phyloP scores from a whole-genome alignment of 2,797 vertebrate genomes.

The Spondyliosoma cantharus region DNA sequence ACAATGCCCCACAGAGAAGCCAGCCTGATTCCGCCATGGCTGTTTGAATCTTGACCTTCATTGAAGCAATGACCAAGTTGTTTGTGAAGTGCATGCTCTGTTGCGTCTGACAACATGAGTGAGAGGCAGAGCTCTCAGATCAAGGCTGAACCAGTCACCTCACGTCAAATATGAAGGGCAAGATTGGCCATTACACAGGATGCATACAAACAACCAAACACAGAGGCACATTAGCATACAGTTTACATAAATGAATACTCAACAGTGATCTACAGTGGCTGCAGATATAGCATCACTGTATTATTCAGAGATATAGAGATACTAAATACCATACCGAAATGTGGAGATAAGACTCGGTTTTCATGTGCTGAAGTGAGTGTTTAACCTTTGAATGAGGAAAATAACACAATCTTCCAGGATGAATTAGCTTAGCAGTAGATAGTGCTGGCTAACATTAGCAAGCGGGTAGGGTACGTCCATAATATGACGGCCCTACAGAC shows the following conservation, averaged over 20 bases:
- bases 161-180: constrained; percentile 86
- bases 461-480: too few species aligned
- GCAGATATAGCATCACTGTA: constrained; percentile 34
- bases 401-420: constrained; percentile 10
- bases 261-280: constrained; percentile 56
- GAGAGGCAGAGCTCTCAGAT: constrained; percentile 81
- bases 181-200: constrained; percentile 82
- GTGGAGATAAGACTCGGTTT: constrained; percentile 21
- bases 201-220: constrained; percentile 82
- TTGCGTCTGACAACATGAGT: constrained; percentile 80
- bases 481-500: too few species aligned
- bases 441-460: neutral
- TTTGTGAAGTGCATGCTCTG: constrained; percentile 79
- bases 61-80: constrained; percentile 82
- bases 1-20: constrained; percentile 68
- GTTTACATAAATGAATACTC: constrained; percentile 86
- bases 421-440: neutral
- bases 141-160: constrained; percentile 87
- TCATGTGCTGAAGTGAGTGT: constrained; percentile 9
- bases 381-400: constrained; percentile 12
- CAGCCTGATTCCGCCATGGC: constrained; percentile 50
- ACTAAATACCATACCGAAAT: constrained; percentile 35
- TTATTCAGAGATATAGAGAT: constrained; percentile 42
- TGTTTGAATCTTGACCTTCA: constrained; percentile 80
- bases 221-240: constrained; percentile 81